Evolutionary conservation across 2,888 invertebrate genomes (phyloP).

Genomic region (Apoda limacodes): DNA sequence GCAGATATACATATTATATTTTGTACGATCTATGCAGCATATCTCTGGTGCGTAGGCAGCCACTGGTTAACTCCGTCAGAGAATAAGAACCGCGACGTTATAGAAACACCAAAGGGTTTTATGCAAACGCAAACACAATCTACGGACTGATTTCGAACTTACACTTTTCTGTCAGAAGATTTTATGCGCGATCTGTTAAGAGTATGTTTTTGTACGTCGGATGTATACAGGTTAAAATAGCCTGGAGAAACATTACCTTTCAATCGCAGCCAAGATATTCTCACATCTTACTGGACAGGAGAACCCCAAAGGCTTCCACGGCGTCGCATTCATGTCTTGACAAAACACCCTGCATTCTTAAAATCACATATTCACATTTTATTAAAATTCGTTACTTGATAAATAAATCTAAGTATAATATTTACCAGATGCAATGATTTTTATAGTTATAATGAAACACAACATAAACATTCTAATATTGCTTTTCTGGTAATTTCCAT

Average conservation of each 20-base stretch:
- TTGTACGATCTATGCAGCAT: no score
- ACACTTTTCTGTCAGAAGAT: neutral
- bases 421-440: no score
- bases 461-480: no score
- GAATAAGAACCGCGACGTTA: neutral
- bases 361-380: no score
- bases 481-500: no score
- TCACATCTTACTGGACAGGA: constrained; percentile 38
- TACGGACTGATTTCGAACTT: neutral
- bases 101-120: neutral
- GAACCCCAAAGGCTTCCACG: constrained; percentile 27
- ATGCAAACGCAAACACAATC: neutral
- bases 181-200: neutral
- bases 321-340: constrained; percentile 28
- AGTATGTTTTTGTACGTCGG: no score
- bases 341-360: constrained; percentile 39
- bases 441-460: no score
- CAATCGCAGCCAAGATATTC: constrained; percentile 30
- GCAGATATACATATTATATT: no score
- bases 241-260: constrained; percentile 24
- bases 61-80: no score
- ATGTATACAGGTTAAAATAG: neutral
- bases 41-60: no score
- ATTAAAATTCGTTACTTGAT: no score
- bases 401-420: no score